These are phyloP conservation scores for Echinops telfairi DNA, from an alignment of 2,113 vertebrate genomes.

Conservation along the genomic window DNA sequence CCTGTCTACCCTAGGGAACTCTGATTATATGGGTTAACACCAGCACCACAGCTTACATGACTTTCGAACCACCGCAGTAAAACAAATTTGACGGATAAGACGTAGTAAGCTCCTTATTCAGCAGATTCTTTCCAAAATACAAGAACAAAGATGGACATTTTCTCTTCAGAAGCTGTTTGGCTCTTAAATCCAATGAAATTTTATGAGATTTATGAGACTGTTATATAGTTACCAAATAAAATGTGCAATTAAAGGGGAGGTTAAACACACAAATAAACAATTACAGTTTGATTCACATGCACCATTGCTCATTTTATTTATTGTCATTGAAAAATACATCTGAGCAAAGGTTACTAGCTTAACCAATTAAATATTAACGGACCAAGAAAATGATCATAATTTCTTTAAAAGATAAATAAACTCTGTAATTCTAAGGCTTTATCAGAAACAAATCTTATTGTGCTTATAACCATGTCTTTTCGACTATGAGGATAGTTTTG, in stretches of 20 bases:
- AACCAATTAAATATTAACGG: slow-evolving; percentile 33
- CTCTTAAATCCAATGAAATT: slow-evolving; percentile 36
- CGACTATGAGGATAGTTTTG: neutral
- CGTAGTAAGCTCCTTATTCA: slow-evolving; percentile 6
- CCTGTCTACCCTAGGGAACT: neutral
- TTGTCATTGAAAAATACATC: slow-evolving; percentile 37
- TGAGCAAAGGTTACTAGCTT: slow-evolving; percentile 9
- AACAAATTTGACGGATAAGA: neutral
- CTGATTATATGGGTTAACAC: neutral
- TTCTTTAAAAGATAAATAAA: neutral
- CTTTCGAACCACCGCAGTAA: neutral
- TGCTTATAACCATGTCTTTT: neutral
- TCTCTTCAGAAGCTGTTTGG: slow-evolving; percentile 34
- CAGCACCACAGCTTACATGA: neutral
- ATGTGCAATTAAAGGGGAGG: slow-evolving; percentile 24
- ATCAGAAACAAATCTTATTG: neutral
- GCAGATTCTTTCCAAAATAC: slow-evolving; percentile 42
- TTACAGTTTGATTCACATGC: neutral
- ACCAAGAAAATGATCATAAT: neutral
- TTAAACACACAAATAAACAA: neutral
- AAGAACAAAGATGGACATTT: slow-evolving; percentile 7
- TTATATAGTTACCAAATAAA: slow-evolving; percentile 27
- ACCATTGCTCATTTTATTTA: slow-evolving; percentile 14
- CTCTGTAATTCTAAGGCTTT: neutral
- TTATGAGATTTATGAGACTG: neutral